phyloP scores from a whole-genome alignment of 2,888 invertebrate species.

The Tenodera sinensis region DNA sequence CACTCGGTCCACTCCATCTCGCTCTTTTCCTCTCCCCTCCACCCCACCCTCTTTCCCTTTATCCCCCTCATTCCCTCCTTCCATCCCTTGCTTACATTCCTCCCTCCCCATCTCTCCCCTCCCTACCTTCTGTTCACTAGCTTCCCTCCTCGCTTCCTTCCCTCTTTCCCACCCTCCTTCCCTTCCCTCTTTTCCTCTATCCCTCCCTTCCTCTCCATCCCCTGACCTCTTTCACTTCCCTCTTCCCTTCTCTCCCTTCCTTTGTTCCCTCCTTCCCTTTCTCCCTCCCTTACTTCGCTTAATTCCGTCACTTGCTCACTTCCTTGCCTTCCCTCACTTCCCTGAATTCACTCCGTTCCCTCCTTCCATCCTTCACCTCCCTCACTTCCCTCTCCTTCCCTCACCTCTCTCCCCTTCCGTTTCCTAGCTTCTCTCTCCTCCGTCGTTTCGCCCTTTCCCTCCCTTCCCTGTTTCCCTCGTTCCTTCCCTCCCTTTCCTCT shows the following conservation, averaged over 20 bases:
- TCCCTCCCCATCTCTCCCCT: background rate
- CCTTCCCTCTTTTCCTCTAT: background rate
- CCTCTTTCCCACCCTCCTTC: background rate
- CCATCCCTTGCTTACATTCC: too few relatives aligned
- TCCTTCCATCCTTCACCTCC: slow-evolving; percentile 18
- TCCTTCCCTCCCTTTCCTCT: too few relatives aligned
- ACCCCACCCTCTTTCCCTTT: background rate
- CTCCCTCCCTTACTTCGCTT: too few relatives aligned
- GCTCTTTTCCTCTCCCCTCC: background rate
- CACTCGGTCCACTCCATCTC: background rate
- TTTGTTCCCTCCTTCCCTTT: background rate
- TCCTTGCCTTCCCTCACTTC: too few relatives aligned
- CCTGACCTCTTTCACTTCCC: background rate
- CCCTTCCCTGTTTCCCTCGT: too few relatives aligned
- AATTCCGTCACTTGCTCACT: background rate
- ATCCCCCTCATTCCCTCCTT: background rate
- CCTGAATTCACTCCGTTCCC: background rate
- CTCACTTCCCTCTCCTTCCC: slow-evolving; percentile 32
- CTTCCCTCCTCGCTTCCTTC: too few relatives aligned
- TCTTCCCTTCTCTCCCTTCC: background rate
- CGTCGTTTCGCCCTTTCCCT: too few relatives aligned
- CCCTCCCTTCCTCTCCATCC: background rate
- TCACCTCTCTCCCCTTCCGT: slow-evolving; percentile 29
- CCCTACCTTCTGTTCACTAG: background rate
- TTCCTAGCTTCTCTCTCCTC: background rate